phyloP scores from a whole-genome alignment of 2,888 invertebrate species.

The Nipponacmea schrenckii region DNA sequence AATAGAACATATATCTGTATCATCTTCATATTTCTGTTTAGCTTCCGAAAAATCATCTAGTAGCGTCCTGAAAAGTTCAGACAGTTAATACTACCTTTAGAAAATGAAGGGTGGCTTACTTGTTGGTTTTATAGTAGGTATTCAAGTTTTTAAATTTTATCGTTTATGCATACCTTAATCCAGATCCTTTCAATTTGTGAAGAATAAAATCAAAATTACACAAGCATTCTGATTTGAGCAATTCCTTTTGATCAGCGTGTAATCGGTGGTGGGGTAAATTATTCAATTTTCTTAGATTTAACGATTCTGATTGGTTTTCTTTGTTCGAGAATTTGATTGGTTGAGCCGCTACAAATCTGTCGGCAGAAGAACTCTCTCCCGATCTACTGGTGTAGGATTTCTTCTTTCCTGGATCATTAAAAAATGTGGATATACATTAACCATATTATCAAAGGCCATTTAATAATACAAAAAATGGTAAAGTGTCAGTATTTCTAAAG shows the following conservation, averaged over 20 bases:
- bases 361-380: conserved; percentile 37
- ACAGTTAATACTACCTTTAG: too few species aligned
- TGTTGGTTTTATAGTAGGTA: too few species aligned
- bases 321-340: conserved; percentile 45
- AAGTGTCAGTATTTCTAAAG: too few species aligned
- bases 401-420: conserved; percentile 39
- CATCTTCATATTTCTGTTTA: conserved; percentile 33
- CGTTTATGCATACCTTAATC: conserved; percentile 39
- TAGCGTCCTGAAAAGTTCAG: conserved; percentile 34
- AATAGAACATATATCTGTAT: conserved; percentile 35
- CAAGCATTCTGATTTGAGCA: conserved; percentile 53
- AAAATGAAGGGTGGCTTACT: too few species aligned
- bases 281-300: conserved; percentile 56
- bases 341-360: conserved; percentile 51
- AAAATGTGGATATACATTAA: too few species aligned
- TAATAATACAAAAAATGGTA: too few species aligned
- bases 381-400: conserved; percentile 51
- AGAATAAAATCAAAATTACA: conserved; percentile 55
- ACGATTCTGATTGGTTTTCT: conserved; percentile 24
- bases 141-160: too few species aligned
- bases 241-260: conserved; percentile 34
- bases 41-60: conserved; percentile 44
- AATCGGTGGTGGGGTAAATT: conserved; percentile 57
- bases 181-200: conserved; percentile 46
- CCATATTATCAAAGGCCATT: too few species aligned